Evolutionary conservation across 1,140 invertebrate genomes (phyloP), one percentile per base, ranked within the genome.

Genomic region (Hylyphantes graminicola): DNA sequence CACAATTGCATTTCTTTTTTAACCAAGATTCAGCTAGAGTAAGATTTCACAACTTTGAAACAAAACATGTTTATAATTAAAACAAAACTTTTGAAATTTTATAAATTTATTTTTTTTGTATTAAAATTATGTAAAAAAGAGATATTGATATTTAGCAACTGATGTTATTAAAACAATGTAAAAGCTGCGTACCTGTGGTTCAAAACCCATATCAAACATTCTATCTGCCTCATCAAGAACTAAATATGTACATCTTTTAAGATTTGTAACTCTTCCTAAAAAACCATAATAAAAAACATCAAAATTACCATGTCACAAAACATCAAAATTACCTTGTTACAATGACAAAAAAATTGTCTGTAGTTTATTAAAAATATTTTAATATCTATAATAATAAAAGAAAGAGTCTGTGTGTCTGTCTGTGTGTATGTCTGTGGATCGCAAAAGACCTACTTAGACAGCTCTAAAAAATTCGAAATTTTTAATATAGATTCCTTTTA

Each of bases 121-220:
- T n/a, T 3, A 48, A 48, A 4, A 15, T 0, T 48, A 48, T 35
- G 6, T 12, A 48, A 12, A 5, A 2, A n/a, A n/a, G n/a, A 15
- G 35, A 12, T 10, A 50, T 35, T 67, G 21, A 7, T 68, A 35
- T 8, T 50, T 35, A 35, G 5, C 1, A 35, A 35, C 35, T 35
- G 1, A 35, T 35, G n/a, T 35, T 35, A 35, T 35, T 35, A 35
- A 35, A 2, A 35, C 35, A 35, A 35, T 35, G 35, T 35, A 35
- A 35, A 35, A 35, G 1, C 1, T 35, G 12, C n/a, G n/a, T 89
- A 96, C 95, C 91, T 99, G 98, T 7, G 98, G 98, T 90, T 99
- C 98, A 90, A 99, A 99, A 17, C 98, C 98, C 97, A 99, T 99
- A 89, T 99, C 98, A 89, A 99, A 99, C 98, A 99, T 99, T 55